Evolutionary conservation across 2,113 vertebrate species (phyloP), one percentile per base, ranked within the genome.

Genomic region (Okapia johnstoni): DNA sequence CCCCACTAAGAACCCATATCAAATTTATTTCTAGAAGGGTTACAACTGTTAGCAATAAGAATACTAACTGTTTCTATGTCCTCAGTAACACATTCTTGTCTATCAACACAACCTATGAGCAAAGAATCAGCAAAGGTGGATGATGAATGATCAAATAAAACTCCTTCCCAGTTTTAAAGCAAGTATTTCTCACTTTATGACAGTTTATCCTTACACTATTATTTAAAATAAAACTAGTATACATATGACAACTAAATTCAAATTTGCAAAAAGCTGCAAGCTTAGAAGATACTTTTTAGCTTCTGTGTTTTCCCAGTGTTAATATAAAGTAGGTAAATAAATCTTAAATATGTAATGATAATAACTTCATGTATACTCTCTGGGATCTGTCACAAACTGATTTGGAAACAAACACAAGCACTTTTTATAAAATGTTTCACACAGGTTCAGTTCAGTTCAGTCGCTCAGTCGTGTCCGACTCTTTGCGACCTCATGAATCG

Each of bases 11-110:
- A 46, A 94, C 96, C 5, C 0, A 7, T 76, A 94, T 98, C 95
- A 96, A 83, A 89, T 95, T 92, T 96, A 77, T 96, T 94, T 96
- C 81, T 88, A 93, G 28, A 97, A 94, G 50, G 73, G 30, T 97
- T 97, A 96, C 96, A 97, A 95, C 97, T 97, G 96, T 91, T 96
- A 96, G 58, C 85, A 97, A 96, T 98, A 97, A 98, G 95, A 86
- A 96, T 93, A 52, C 84, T 96, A 60, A 97, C 88, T 66, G 21
- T 85, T 97, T 93, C 54, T 85, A 15, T 93, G 50, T 96, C 76
- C 57, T 85, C 55, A 58, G 57, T 80, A 92, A 94, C 57, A 76
- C 26, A 88, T 81, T 79, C n/a, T 66, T 90, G 48, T 96, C 84
- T 88, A 46, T 90, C 73, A 96, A 85, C 3, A 87, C 6, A 73